phyloP scores from a whole-genome alignment of 2,113 vertebrate species.

The Lepus europaeus region DNA sequence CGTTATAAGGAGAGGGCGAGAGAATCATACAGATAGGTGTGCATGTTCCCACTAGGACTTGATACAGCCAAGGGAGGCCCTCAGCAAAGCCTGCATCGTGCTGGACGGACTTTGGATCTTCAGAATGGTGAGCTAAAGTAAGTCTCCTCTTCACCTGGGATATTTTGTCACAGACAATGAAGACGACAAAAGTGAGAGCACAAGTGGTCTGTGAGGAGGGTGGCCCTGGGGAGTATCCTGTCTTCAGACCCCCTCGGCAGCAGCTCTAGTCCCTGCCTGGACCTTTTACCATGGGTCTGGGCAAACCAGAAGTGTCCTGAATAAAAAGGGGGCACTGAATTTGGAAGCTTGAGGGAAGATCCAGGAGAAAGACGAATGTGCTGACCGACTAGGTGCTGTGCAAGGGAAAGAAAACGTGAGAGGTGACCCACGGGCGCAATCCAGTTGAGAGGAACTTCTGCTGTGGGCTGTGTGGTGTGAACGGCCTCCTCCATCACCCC shows the following conservation, averaged over 20 bases:
- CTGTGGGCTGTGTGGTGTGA: background rate
- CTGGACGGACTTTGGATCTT: no score
- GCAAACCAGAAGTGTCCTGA: background rate
- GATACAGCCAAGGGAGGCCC: no score
- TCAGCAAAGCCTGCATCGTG: no score
- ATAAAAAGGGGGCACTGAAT: background rate
- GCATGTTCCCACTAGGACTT: no score
- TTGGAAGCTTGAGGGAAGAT: conserved; percentile 17
- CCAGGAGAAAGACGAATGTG: background rate
- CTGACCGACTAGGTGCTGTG: background rate
- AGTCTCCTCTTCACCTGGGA: no score
- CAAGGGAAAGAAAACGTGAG: conserved; percentile 11
- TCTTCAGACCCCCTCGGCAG: background rate
- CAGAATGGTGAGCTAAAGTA: no score
- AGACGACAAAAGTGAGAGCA: conserved; percentile 5
- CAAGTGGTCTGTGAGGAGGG: background rate
- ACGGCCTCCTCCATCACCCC: background rate
- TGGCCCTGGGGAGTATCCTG: background rate
- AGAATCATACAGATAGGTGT: no score
- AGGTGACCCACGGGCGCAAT: background rate
- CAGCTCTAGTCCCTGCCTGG: background rate
- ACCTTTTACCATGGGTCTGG: background rate
- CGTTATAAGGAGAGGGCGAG: no score
- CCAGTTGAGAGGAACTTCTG: background rate
- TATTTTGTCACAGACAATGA: background rate